Base-by-base conservation (phyloP, 2,113 vertebrate species). In the Raphicerus campestris region DNA sequence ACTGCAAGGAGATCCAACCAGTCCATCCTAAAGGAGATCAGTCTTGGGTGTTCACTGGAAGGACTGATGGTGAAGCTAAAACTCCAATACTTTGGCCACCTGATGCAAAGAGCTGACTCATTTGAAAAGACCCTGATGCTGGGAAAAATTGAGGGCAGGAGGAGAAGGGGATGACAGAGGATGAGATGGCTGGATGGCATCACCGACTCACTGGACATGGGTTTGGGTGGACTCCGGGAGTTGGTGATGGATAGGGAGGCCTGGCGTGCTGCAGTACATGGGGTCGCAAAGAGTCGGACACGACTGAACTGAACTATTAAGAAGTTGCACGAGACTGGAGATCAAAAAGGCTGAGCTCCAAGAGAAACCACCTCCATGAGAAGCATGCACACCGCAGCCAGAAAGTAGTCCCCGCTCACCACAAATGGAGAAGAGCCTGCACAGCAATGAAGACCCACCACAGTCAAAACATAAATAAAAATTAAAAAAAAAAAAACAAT, bases 341-440 rank as follows among this genome's bases (percentile, higher is more conserved):
- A 99, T 97, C 99, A 99, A 98, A 99, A 99, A 97, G 99, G 99
- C 30, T 30, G 99, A 99, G 98, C 99, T 99, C 98, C 66, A 39
- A 73, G 66, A 39, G 66, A 39, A 73, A 35, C 20, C 35, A 22
- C 35, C 10, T 1, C n/a, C 20, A 22, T 3, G 35, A 73, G 19
- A 73, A 13, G 20, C 35, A 73, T 11, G 35, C 66, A 73, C 35
- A 39, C 20, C 39, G n/a, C 66, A 70, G 66, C 66, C 35, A 22
- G n/a, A 73, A 73, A 73, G 66, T 6, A 73, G 66, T 10, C 66
- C 66, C n/a, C 1, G 0, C n/a, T 73, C n/a, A 39, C 66, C 66
- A 73, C 35, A 73, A 39, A 39, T 13, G 66, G 66, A 73, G 35
- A 73, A 73, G 6, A 24, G 19, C 66, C 66, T 39, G 2, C 5